phyloP scores from a whole-genome alignment of 2,797 vertebrate genomes.

The Notoglanidium macrostoma region DNA sequence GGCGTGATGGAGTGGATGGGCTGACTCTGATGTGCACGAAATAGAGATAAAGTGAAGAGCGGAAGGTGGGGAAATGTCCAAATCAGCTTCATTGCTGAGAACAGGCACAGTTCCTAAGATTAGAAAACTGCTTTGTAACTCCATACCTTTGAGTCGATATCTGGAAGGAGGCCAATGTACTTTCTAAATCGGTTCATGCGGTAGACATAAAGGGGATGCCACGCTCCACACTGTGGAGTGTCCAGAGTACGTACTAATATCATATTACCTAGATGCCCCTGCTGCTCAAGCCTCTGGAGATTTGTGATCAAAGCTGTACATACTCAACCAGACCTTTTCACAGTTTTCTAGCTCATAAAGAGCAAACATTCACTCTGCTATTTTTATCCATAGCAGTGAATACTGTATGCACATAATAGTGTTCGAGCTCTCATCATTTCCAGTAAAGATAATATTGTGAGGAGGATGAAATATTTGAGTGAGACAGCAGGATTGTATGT shows the following conservation, averaged over 20 bases:
- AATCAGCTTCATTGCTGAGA: slow-evolving; percentile 45
- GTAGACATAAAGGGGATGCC: slow-evolving; percentile 42
- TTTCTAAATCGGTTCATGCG: slow-evolving; percentile 40
- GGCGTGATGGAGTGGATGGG: slow-evolving; percentile 42
- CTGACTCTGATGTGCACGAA: slow-evolving; percentile 24
- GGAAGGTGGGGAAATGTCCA: slow-evolving; percentile 43
- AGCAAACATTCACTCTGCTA: slow-evolving; percentile 44
- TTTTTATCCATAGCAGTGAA: slow-evolving; percentile 43
- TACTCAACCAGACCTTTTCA: slow-evolving; percentile 41
- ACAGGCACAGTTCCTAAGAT: slow-evolving; percentile 37
- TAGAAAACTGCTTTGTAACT: slow-evolving; percentile 62
- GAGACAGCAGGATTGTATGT: slow-evolving; percentile 6
- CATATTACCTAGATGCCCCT: slow-evolving; percentile 44
- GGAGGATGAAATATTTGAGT: slow-evolving; percentile 26
- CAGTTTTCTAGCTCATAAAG: slow-evolving; percentile 32
- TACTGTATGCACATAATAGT: slow-evolving; percentile 3
- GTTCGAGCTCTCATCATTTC: slow-evolving; percentile 18
- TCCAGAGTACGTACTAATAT: slow-evolving; percentile 52
- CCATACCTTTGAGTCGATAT: slow-evolving; percentile 56
- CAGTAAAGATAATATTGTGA: slow-evolving; percentile 21
- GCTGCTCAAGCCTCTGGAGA: slow-evolving; percentile 33
- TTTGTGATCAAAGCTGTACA: slow-evolving; percentile 44
- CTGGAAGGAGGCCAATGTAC: slow-evolving; percentile 53
- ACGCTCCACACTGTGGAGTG: slow-evolving; percentile 45
- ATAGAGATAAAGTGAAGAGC: slow-evolving; percentile 34